phyloP scores from a whole-genome alignment of 2,797 vertebrate species.

The Heterohyrax brucei region DNA sequence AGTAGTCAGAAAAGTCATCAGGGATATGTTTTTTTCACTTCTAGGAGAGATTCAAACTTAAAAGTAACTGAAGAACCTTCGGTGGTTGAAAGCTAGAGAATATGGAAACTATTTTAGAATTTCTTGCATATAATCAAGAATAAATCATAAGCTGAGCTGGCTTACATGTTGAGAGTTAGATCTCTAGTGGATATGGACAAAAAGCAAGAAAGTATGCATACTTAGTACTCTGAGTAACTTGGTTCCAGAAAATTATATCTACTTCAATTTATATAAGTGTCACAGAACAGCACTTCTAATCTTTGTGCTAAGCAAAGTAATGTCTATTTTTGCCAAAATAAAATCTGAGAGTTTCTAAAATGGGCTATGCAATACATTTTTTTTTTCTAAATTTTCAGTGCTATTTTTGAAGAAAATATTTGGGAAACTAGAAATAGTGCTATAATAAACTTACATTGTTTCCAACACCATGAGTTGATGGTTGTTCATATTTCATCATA shows the following conservation, averaged over 20 bases:
- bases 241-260: not conserved
- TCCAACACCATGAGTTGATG: not conserved
- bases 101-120: constrained; percentile 8
- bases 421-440: constrained; percentile 8
- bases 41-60: not conserved
- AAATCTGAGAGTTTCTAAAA: not conserved
- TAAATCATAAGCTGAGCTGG: not conserved
- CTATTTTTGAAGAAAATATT: not conserved
- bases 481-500: not conserved
- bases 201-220: not conserved
- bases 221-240: not conserved
- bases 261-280: not conserved
- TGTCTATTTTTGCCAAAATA: constrained; percentile 12
- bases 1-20: not conserved
- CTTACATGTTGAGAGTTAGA: not conserved
- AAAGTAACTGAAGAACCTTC: not conserved
- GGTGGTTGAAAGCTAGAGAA: not conserved
- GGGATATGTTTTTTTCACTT: not conserved
- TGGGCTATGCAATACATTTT: not conserved
- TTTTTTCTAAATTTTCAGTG: not conserved
- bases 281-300: not conserved
- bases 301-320: not conserved
- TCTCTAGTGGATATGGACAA: not conserved
- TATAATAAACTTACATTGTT: not conserved
- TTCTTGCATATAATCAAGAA: not conserved